Conservation (phyloP, 2,797 vertebrate species). For the Glossophaga mutica region DNA sequence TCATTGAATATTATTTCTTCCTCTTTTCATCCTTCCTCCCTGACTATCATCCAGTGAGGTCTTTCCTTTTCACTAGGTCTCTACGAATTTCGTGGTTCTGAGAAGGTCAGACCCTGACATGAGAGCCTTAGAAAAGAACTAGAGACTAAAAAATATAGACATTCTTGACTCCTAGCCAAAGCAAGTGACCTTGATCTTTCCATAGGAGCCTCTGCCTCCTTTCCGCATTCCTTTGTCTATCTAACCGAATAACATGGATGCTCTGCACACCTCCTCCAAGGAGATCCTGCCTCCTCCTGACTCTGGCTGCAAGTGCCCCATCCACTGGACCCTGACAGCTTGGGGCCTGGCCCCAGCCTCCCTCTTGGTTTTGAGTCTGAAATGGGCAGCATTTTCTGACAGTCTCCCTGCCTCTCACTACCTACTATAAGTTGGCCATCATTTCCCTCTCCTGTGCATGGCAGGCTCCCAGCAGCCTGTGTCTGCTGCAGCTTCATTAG, state of each 20-base stretch:
- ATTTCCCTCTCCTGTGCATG: background rate
- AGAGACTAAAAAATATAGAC: background rate
- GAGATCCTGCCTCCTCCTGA: background rate
- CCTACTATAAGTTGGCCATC: background rate
- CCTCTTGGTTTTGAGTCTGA: background rate
- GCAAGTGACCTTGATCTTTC: background rate
- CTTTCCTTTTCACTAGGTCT: background rate
- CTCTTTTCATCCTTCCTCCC: background rate
- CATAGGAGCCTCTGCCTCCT: background rate
- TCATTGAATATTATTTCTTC: background rate
- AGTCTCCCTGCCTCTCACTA: background rate
- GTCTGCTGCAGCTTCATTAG: background rate
- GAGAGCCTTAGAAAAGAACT: background rate
- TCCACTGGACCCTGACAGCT: background rate
- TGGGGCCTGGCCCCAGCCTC: background rate
- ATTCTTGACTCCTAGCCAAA: background rate
- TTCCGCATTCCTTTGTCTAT: background rate
- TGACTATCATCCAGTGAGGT: background rate
- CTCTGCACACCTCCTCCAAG: background rate
- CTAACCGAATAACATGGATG: background rate
- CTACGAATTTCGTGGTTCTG: background rate
- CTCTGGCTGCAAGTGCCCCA: background rate
- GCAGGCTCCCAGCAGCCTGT: accelerated
- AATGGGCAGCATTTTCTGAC: background rate
- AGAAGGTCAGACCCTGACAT: background rate